Base-by-base conservation (phyloP, 2,888 invertebrate genomes). In the Oegoconia quadripuncta region DNA sequence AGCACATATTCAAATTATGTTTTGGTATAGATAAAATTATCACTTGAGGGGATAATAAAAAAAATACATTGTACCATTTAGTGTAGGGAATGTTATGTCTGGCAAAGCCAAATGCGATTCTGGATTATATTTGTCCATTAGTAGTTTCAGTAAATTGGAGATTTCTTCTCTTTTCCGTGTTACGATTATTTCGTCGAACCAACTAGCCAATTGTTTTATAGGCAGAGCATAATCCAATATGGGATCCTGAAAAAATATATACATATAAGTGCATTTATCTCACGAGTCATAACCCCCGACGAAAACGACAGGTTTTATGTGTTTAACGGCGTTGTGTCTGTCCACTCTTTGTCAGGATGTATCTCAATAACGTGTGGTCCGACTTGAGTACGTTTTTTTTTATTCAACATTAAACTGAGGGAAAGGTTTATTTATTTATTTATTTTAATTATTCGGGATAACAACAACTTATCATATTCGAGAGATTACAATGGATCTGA, bases 121-220 rank as follows among this genome's bases (percentile, higher is more conserved):
- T 44, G 91, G 90, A 62, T 93, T 93, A 47, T 91, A 91, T 66
- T 92, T 90, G 48, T 91, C 88, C 91, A 96, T 95, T 14, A 97
- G 79, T 25, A 83, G 74, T 61, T 93, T 91, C 34, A 98, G 89
- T 43, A 97, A 83, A 46, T 91, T 89, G 20, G 95, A 93, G 50
- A 98, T 93, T 52, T 97, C 95, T 74, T 95, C 94, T 39, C 98
- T 89, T 82, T 98, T 98, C 39, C 92, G 89, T 2, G 93, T 93
- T 0, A 97, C 95, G 3, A 91, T 88, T 42, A 95, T 92, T 63
- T 94, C 93, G 47, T 94, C 92, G 72, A 98, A 98, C 98, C 97
- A 98, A 63, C 91, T 91, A 37, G 91, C 89, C 44, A 97, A 79
- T 45, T 93, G 91, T 70, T 93, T 93, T 55, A 97, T 95, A 16